Evolutionary conservation across 2,888 invertebrate genomes (phyloP), one percentile per base, ranked within the genome.

Genomic region (Himalopsyche tibetana): DNA sequence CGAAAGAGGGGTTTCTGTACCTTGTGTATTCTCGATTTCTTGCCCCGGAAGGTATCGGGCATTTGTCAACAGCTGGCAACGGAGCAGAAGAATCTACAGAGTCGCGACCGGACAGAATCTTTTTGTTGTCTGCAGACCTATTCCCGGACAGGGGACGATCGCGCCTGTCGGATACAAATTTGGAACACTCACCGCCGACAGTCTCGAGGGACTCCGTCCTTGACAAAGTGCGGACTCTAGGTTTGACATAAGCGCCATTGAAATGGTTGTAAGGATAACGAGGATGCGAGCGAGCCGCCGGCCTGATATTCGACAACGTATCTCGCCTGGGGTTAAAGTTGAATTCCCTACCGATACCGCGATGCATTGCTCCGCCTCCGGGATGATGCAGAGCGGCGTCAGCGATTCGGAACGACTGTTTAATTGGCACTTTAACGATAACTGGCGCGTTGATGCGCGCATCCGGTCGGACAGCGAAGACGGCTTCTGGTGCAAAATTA

Each of bases 1-100:
- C 38, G 40, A 38, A 80, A 80, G 80, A 40, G 2, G 42, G 80
- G n/a, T 63, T 63, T 11, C 15, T 63, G 19, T 63, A 63, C 3
- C 28, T 63, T 9, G 19, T 0, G 63, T 63, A 19, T 63, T 63
- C 63, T 9, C 63, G 63, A 63, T 63, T 63, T 28, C 63, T n/a
- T 2, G 63, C 28, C 2, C 19, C 15, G 19, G 28, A 8, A 11
- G 28, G 28, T 6, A n/a, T 19, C 28, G 63, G n/a, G 19, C 19
- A 9, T 28, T 19, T 63, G 9, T 63, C 63, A 11, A 6, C 15
- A 8, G 28, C 51, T 15, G 82, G 45, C 40, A 40, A n/a, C 36
- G 38, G 42, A 17, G n/a, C 85, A 12, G 19, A 11, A 19, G 42
- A n/a, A 82, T 85, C 85, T 17, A 80, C 38, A 4, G 85, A 82